Base-by-base conservation (phyloP, 2,888 invertebrate species). In the Chesias legatella region DNA sequence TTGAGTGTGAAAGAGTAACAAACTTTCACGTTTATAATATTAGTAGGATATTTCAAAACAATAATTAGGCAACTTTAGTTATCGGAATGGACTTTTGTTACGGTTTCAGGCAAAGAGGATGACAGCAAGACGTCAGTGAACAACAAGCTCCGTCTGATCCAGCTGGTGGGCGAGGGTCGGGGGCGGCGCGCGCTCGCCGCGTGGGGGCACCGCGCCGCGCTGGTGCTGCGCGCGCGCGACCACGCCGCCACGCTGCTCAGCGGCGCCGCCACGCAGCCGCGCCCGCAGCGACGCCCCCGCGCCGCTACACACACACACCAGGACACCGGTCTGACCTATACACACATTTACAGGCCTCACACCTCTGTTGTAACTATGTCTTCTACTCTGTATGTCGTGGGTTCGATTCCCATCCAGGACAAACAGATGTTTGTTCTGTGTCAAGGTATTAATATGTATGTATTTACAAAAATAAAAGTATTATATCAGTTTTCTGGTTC, bases 191-290 rank as follows among this genome's bases (percentile, higher is more conserved):
- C 95, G 31, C 86, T 96, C 25, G 94, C 93, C 55, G 92, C 92
- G 56, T 95, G 95, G 95, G 79, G 91, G 45, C 92, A 94, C 78
- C 93, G 94, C 7, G 90, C 92, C 26, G 94, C 95, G 64, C 89
- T 95, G 8, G 90, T 93, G 89, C 86, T 95, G 58, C 90, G 95
- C 43, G 95, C 95, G 0, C 82, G 95, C 6, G 94, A 95, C 73
- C 96, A 96, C 74, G 93, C 95, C 7, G 90, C 92, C 28, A 92
- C 95, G 66, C 92, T 96, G 70, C 83, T 96, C 22, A 93, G 94
- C 23, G 95, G 95, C 10, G 22, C 84, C 5, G 74, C 38, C 13
- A 60, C 48, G 39, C 60, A 64, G 33, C 60, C 43, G 38, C 33
- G 59, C 22, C 31, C 67, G 3, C 72, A 68, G 45, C 57, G 72